Conservation (phyloP, 2,113 vertebrate genomes). For the Hassar affinis region DNA sequence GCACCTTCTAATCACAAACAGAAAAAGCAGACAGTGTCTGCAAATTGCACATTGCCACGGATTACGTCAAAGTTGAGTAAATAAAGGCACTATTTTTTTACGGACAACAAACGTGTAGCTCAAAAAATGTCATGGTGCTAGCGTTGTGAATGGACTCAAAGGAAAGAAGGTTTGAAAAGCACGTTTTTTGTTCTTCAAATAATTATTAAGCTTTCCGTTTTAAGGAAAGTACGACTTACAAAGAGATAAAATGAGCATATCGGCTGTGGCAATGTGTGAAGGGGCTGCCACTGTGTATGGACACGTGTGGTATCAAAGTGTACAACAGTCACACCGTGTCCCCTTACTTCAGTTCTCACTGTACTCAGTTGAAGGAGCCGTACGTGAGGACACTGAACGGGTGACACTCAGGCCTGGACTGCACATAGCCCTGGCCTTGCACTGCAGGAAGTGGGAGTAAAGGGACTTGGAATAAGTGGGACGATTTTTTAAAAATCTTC, state of each 20-base stretch:
- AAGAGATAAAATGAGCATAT: conserved; percentile 67
- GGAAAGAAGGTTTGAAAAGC: conserved; percentile 73
- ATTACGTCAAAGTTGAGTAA: conserved; percentile 81
- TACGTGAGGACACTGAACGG: conserved; percentile 58
- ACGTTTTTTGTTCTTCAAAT: conserved; percentile 74
- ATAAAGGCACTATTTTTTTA: conserved; percentile 85
- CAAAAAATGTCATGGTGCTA: conserved; percentile 83
- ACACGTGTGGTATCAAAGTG: conserved; percentile 51
- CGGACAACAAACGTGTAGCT: conserved; percentile 82
- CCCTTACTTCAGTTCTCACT: conserved; percentile 57
- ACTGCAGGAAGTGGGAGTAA: conserved; percentile 70
- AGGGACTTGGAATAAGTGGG: conserved; percentile 73
- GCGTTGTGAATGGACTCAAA: conserved; percentile 79
- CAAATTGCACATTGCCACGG: conserved; percentile 84
- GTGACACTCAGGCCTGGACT: conserved; percentile 66
- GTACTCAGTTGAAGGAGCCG: conserved; percentile 61
- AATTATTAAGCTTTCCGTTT: conserved; percentile 81
- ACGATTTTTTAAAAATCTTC: conserved; percentile 69
- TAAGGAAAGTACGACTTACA: conserved; percentile 79
- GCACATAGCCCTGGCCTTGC: conserved; percentile 65
- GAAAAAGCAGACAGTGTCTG: conserved; percentile 77
- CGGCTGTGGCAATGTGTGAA: conserved; percentile 72
- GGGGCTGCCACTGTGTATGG: conserved; percentile 72
- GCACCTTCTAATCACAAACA: conserved; percentile 83
- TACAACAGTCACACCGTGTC: conserved; percentile 12